phyloP scores from a whole-genome alignment of 2,113 vertebrate species.

The Chamaea fasciata region DNA sequence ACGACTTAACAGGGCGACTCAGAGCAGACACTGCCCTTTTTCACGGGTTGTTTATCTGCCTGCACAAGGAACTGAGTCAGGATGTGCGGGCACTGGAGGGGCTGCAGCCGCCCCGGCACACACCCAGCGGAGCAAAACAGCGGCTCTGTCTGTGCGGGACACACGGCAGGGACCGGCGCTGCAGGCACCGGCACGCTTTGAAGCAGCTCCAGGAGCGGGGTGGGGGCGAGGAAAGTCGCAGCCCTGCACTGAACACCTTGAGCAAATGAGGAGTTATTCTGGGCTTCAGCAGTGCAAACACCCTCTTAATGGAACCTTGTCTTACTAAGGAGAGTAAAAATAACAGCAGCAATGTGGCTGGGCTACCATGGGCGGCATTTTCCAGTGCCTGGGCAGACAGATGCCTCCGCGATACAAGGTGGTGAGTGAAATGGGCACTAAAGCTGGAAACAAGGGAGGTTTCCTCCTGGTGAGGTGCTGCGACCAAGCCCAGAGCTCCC shows the following conservation, averaged over 20 bases:
- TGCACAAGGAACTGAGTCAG: background rate
- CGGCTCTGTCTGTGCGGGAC: background rate
- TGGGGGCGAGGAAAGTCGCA: background rate
- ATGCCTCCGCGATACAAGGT: background rate
- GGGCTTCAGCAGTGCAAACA: background rate
- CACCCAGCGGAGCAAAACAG: slow-evolving; percentile 45
- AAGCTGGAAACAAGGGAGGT: background rate
- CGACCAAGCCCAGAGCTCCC: background rate
- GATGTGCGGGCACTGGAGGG: background rate
- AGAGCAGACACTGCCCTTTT: background rate
- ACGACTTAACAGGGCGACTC: background rate
- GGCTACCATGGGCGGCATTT: background rate
- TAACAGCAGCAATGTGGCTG: background rate
- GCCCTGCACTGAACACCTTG: background rate
- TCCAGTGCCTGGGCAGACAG: background rate
- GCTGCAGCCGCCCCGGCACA: background rate
- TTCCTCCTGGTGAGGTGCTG: background rate
- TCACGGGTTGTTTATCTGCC: slow-evolving; percentile 9
- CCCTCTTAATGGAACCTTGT: slow-evolving; percentile 34
- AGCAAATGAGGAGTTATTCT: slow-evolving; percentile 30
- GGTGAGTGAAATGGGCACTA: background rate
- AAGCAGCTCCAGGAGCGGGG: background rate
- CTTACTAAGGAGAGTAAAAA: background rate
- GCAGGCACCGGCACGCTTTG: background rate
- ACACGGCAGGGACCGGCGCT: background rate